Evolutionary conservation across 2,888 invertebrate species (phyloP).

Genomic region (Onchidella celtica): DNA sequence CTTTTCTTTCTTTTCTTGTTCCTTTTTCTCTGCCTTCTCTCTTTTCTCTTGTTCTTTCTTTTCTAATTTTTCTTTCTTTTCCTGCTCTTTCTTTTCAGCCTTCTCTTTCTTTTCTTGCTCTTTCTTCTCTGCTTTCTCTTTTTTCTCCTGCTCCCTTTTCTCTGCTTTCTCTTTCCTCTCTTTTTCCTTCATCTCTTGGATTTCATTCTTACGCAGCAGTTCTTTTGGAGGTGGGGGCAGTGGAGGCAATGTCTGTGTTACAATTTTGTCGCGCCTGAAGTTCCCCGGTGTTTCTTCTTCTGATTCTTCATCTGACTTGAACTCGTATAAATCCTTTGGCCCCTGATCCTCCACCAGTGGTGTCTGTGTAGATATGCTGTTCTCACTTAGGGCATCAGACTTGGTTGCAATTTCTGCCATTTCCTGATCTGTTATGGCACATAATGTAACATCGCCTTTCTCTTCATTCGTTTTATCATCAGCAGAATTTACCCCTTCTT

Average conservation of each 20-base stretch:
- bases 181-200: constrained; percentile 49
- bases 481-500: neutral
- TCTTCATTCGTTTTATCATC: neutral
- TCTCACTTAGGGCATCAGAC: neutral
- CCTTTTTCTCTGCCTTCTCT: constrained; percentile 47
- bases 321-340: constrained; percentile 67
- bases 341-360: neutral
- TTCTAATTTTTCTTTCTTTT: constrained; percentile 49
- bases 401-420: neutral
- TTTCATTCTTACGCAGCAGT: constrained; percentile 50
- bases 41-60: constrained; percentile 44
- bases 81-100: constrained; percentile 33
- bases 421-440: neutral
- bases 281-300: constrained; percentile 59
- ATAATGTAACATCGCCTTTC: neutral
- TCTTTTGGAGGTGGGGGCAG: constrained; percentile 56
- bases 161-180: constrained; percentile 44
- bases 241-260: constrained; percentile 38
- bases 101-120: constrained; percentile 43
- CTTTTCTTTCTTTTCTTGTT: constrained; percentile 40
- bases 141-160: constrained; percentile 42
- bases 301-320: constrained; percentile 73
- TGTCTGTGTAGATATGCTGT: constrained; percentile 28
- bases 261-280: constrained; percentile 50
- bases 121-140: constrained; percentile 50